Conservation (phyloP, 1,140 invertebrate genomes). For the Pectinophora gossypiella region DNA sequence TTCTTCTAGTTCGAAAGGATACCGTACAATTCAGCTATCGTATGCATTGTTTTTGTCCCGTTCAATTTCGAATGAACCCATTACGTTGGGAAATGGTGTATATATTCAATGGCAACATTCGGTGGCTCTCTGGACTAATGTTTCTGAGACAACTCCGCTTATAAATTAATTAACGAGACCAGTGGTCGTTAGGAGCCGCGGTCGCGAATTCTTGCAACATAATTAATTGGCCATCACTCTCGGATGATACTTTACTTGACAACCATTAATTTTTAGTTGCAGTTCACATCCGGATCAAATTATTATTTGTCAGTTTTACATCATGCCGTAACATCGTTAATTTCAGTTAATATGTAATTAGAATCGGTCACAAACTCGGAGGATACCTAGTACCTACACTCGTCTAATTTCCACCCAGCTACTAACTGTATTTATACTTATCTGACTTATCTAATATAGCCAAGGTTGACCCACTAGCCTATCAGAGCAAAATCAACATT, state of each 20-base stretch:
- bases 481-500: not conserved
- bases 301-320: not conserved
- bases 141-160: conserved; percentile 1
- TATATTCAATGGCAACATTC: too few relatives aligned
- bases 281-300: not conserved
- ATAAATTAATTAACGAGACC: conserved; percentile 39
- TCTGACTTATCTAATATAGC: not conserved
- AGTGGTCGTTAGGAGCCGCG: conserved; percentile 26
- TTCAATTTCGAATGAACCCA: not conserved
- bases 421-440: too few relatives aligned
- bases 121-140: not conserved
- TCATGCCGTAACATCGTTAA: not conserved
- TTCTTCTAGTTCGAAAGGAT: conserved; percentile 17
- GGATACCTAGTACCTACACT: too few relatives aligned
- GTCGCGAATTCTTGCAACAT: conserved; percentile 32
- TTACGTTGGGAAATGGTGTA: not conserved
- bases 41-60: not conserved
- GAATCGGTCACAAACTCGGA: too few relatives aligned
- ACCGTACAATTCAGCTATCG: not conserved
- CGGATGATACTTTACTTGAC: conserved; percentile 6
- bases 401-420: too few relatives aligned
- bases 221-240: conserved; percentile 31
- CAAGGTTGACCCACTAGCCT: not conserved
- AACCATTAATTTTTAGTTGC: not conserved
- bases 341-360: not conserved